phyloP scores from a whole-genome alignment of 2,797 vertebrate species.

The Knipowitschia caucasica region DNA sequence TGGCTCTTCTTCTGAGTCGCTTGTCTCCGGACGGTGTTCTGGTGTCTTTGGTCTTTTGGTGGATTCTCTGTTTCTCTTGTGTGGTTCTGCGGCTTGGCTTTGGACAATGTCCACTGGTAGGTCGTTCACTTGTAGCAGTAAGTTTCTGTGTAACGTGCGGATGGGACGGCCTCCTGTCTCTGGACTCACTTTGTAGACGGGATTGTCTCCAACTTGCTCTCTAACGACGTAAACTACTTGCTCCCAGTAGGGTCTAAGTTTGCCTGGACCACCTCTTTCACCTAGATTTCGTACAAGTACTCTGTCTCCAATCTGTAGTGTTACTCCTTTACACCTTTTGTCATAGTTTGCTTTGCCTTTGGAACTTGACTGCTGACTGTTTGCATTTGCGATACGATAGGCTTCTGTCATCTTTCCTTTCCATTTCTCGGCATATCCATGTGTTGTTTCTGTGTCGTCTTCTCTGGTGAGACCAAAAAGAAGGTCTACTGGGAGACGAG shows the following conservation, averaged over 20 bases:
- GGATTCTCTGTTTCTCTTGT: not conserved
- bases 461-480: slow-evolving; percentile 8
- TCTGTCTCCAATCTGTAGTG: slow-evolving; percentile 7
- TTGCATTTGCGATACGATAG: slow-evolving; percentile 5
- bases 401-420: slow-evolving; percentile 16
- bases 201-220: slow-evolving; percentile 15
- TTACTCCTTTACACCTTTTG: slow-evolving; percentile 4
- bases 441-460: not conserved
- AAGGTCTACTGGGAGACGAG: slow-evolving; percentile 11
- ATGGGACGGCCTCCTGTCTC: slow-evolving; percentile 4
- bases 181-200: slow-evolving; percentile 19
- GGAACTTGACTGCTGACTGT: slow-evolving; percentile 20
- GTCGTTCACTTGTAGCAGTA: slow-evolving; percentile 8
- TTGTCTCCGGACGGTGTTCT: not conserved
- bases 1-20: slow-evolving; percentile 10
- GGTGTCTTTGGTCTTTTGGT: not conserved
- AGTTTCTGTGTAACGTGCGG: slow-evolving; percentile 8
- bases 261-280: slow-evolving; percentile 19
- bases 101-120: slow-evolving; percentile 1
- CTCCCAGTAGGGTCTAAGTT: slow-evolving; percentile 13
- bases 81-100: not conserved
- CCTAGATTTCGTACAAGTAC: slow-evolving; percentile 13
- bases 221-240: slow-evolving; percentile 15
- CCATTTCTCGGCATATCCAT: slow-evolving; percentile 19
- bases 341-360: slow-evolving; percentile 14